A percentile compares a stretch with the other conserved stretches of the same genome.
These are phyloP conservation scores for Tribolium freemani DNA, from an alignment of 2,888 invertebrate species.

Conservation along the genomic window DNA sequence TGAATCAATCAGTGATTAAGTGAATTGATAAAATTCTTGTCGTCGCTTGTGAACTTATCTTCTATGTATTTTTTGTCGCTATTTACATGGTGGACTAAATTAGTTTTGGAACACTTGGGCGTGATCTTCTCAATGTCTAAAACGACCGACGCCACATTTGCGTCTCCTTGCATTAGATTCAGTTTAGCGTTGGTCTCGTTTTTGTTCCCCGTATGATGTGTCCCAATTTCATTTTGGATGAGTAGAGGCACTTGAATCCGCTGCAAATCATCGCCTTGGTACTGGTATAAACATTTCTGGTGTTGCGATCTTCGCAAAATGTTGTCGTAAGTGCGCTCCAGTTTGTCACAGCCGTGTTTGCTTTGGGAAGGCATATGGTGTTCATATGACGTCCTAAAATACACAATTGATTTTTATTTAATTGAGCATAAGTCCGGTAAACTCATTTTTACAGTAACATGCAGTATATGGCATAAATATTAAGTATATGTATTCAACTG, in stretches of 20 bases:
- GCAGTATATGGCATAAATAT: too few species aligned
- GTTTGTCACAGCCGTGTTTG: conserved; percentile 42
- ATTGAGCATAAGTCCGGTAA: too few species aligned
- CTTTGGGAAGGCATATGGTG: conserved; percentile 50
- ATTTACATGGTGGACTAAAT: conserved; percentile 44
- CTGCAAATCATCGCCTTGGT: conserved; percentile 50
- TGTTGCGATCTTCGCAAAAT: conserved; percentile 47
- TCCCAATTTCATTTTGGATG: conserved; percentile 51
- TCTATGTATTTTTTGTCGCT: conserved; percentile 22
- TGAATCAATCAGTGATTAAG: conserved; percentile 1
- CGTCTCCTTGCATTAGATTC: conserved; percentile 52
- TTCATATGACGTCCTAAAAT: conserved; percentile 55
- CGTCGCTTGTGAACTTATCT: conserved; percentile 2
- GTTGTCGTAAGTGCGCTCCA: conserved; percentile 48
- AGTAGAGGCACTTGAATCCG: conserved; percentile 55
- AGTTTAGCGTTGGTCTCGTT: conserved; percentile 58
- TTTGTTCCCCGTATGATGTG: conserved; percentile 49
- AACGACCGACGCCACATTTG: conserved; percentile 48
- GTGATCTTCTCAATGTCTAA: conserved; percentile 55
- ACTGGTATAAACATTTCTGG: conserved; percentile 47
- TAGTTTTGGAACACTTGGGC: conserved; percentile 37
- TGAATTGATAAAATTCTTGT: conserved; percentile 14
- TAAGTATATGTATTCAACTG: too few species aligned
- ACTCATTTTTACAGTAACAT: too few species aligned
- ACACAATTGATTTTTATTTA: neutral